Conservation (phyloP, 2,888 invertebrate species). For the Clivina fossor region DNA sequence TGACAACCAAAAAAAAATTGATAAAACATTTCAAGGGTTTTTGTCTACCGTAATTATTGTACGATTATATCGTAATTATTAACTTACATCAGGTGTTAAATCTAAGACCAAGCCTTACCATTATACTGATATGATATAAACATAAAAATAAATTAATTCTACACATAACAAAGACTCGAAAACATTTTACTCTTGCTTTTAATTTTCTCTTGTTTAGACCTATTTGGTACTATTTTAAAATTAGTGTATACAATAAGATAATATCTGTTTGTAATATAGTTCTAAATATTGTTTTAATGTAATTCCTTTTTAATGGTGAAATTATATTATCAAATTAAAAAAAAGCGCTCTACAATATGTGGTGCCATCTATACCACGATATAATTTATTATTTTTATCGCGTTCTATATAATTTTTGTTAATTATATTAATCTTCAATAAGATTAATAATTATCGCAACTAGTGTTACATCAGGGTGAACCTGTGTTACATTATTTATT, state of each 20-base stretch:
- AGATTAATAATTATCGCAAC: too few relatives aligned
- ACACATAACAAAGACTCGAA: conserved; percentile 45
- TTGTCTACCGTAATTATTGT: conserved; percentile 45
- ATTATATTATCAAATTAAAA: conserved; percentile 26
- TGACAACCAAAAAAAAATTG: conserved; percentile 1
- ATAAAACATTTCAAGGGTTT: conserved; percentile 23
- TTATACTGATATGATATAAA: conserved; percentile 52
- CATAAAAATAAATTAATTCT: conserved; percentile 51
- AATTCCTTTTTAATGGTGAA: conserved; percentile 28
- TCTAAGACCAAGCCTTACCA: conserved; percentile 57
- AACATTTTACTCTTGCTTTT: conserved; percentile 15
- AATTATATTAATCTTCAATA: too few relatives aligned
- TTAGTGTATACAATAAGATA: too few relatives aligned
- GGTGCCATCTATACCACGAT: too few relatives aligned
- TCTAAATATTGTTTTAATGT: conserved; percentile 32
- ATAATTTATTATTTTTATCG: too few relatives aligned
- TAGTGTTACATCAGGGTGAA: too few relatives aligned
- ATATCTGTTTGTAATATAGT: conserved; percentile 26
- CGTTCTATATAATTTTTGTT: too few relatives aligned
- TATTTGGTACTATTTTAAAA: too few relatives aligned
- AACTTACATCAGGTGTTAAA: conserved; percentile 54
- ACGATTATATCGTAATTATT: conserved; percentile 51
- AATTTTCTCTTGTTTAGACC: conserved; percentile 10
- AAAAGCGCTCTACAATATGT: too few relatives aligned
- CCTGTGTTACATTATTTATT: too few relatives aligned